These are phyloP conservation scores for Limnothrissa miodon DNA, from an alignment of 2,113 vertebrate species.

Conservation along the genomic window DNA sequence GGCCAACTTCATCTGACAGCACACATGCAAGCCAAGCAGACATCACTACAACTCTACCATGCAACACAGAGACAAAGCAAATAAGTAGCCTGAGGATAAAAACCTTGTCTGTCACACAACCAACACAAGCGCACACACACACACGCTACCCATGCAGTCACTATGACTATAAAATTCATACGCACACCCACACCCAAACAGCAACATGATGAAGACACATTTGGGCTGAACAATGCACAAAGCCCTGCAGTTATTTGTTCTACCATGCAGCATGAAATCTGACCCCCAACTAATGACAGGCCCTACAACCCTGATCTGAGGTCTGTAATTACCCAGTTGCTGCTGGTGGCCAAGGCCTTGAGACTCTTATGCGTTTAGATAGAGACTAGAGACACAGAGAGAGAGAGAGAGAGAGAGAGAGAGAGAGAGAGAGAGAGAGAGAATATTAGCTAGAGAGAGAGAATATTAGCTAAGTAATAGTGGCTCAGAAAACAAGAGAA, in stretches of 20 bases:
- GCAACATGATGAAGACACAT: background rate
- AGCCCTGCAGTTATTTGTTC: conserved; percentile 16
- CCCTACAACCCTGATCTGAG: background rate
- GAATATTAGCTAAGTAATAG: background rate
- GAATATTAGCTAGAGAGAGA: background rate
- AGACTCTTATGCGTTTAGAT: background rate
- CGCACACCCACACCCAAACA: background rate
- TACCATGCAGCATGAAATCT: background rate
- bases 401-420: background rate
- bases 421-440: background rate
- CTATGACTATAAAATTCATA: background rate
- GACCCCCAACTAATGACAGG: background rate
- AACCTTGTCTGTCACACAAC: background rate
- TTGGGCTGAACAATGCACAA: background rate
- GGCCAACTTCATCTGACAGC: conserved; percentile 5
- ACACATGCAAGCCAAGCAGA: background rate
- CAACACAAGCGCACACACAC: background rate
- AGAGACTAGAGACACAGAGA: background rate
- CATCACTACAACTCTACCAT: background rate
- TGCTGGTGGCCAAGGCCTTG: background rate
- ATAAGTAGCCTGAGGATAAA: background rate
- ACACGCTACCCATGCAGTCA: background rate
- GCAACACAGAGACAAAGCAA: background rate
- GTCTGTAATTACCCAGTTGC: background rate
- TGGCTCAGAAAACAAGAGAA: too few relatives aligned